Evolutionary conservation across 1,140 invertebrate species (phyloP), one percentile per base, ranked within the genome.

Genomic region (Ceratosolen fusciceps): DNA sequence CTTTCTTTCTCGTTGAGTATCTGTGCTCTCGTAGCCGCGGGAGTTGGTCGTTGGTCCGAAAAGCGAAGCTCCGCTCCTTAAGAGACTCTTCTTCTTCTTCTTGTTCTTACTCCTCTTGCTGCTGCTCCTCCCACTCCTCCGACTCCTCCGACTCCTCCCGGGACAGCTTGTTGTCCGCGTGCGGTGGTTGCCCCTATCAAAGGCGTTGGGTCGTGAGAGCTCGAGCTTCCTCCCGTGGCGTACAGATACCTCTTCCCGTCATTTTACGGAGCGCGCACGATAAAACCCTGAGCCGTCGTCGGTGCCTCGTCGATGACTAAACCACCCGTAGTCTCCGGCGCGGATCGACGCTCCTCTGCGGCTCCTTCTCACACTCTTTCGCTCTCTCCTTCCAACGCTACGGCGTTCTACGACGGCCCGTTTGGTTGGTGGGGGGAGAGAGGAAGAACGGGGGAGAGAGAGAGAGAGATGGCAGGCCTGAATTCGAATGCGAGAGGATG

Each of bases 241-340:
- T 12, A 3, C 21, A n/a, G 37, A 43, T 5, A 14, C 49, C 49
- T 21, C 49, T 8, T 3, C 12, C 56, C 8, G 12, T 62, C 58
- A 62, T 62, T 21, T 62, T 62, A 10, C 29, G 29, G 21, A 31
- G 9, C 7, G 24, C n/a, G n/a, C n/a, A n/a, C n/a, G 5, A 8
- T 19, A 16, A 8, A 49, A 49, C 43, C 4, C 8, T 31, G 16
- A 29, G 8, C 14, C 1, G 29, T 10, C 49, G 26, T 24, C 47
- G 60, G 3, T 29, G 31, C n/a, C 49, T 68, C 62, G 31, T 26
- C 62, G 74, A 76, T 76, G 74, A 76, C 74, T 76, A 56, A 77
- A 77, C 52, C 24, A 67, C 37, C 56, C 73, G 39, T 14, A 49
- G 58, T 26, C 49, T 19, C 26, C 70, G 37, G 37, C 37, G 29